phyloP scores from a whole-genome alignment of 2,888 invertebrate genomes.

The Andrena fulva region DNA sequence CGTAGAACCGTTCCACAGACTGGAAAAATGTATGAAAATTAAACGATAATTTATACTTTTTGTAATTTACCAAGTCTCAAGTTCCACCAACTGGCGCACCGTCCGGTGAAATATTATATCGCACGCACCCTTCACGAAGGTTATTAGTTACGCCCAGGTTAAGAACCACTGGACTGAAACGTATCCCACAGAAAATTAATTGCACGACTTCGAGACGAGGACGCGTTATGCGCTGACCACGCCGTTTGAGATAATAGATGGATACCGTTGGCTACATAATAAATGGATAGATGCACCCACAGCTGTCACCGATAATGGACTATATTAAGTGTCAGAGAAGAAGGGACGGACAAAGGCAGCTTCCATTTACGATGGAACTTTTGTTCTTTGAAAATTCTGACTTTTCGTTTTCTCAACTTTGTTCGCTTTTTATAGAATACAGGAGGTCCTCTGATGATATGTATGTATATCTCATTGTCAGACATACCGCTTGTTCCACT shows the following conservation, averaged over 20 bases:
- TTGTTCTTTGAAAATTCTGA: not conserved
- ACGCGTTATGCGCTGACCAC: constrained; percentile 59
- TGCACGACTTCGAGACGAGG: constrained; percentile 62
- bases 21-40: not conserved
- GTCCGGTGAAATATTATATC: constrained; percentile 9
- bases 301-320: constrained; percentile 65
- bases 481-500: too few species aligned
- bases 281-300: constrained; percentile 65
- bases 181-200: constrained; percentile 73
- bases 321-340: constrained; percentile 57
- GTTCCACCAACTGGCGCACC: not conserved
- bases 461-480: too few species aligned
- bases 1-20: not conserved
- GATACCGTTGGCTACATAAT: constrained; percentile 66
- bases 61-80: not conserved
- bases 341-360: constrained; percentile 46
- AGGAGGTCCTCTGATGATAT: too few species aligned
- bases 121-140: constrained; percentile 5
- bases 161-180: constrained; percentile 53
- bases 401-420: not conserved
- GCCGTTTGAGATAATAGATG: constrained; percentile 68
- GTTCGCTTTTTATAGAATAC: not conserved
- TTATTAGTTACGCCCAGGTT: constrained; percentile 45
- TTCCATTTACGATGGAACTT: constrained; percentile 9
- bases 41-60: not conserved